Percentiles rank a stretch among this genome's conserved stretches.
phyloP scores from a whole-genome alignment of 2,888 invertebrate genomes.

The Acleris literana region DNA sequence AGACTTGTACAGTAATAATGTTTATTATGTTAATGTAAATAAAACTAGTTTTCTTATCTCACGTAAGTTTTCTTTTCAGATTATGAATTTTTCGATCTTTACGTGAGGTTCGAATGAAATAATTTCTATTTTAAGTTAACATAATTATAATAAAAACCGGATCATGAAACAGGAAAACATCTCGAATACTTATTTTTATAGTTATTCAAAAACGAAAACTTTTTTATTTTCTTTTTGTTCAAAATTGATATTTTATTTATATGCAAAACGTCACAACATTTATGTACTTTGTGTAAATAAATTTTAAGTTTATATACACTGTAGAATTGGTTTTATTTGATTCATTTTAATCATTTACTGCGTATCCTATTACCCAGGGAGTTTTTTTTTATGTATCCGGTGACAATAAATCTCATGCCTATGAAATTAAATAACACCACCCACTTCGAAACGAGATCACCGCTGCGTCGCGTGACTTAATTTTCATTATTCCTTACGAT shows the following conservation, averaged over 20 bases:
- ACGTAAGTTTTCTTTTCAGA: slow-evolving; percentile 20
- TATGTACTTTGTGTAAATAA: slow-evolving; percentile 81
- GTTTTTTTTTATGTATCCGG: too few relatives aligned
- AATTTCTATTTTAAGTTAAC: slow-evolving; percentile 31
- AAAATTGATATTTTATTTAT: slow-evolving; percentile 60
- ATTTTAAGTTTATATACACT: slow-evolving; percentile 81
- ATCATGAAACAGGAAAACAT: slow-evolving; percentile 28
- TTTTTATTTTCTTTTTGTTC: slow-evolving; percentile 45
- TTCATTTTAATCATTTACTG: background rate
- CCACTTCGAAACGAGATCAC: too few relatives aligned
- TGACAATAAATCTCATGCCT: too few relatives aligned
- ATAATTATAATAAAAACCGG: slow-evolving; percentile 33
- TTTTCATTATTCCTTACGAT: too few relatives aligned
- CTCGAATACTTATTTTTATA: slow-evolving; percentile 41
- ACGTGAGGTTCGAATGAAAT: slow-evolving; percentile 33
- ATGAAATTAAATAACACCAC: too few relatives aligned
- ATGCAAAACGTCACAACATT: slow-evolving; percentile 76
- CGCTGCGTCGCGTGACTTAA: too few relatives aligned
- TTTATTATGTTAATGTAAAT: slow-evolving; percentile 40
- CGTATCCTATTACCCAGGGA: too few relatives aligned
- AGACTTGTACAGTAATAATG: slow-evolving; percentile 41
- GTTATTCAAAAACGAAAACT: slow-evolving; percentile 43
- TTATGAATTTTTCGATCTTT: slow-evolving; percentile 11
- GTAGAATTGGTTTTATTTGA: slow-evolving; percentile 47
- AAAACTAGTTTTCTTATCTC: slow-evolving; percentile 32